Evolutionary conservation across 2,797 vertebrate species (phyloP), one percentile per base, ranked within the genome.

Genomic region (Leptoclinus maculatus): DNA sequence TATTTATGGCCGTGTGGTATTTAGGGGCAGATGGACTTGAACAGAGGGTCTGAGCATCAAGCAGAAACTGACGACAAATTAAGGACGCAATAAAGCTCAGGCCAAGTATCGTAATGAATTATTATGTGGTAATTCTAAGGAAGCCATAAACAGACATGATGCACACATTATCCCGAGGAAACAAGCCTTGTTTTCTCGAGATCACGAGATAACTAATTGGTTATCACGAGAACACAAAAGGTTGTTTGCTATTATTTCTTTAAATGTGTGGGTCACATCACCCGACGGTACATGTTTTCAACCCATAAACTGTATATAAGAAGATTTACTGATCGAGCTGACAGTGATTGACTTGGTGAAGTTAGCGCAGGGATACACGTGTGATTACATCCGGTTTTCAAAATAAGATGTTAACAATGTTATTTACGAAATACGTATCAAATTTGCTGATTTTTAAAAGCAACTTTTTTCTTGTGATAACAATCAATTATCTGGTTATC

Each of bases 1-100:
- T 79, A 63, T 87, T 87, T 73, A 86, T 79, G 76, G 71, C 68
- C 66, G 62, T 21, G 67, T 17, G 41, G 19, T 27, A 8, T 76
- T 88, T 58, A 77, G 64, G 13, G n/a, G 68, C 66, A 54, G 83
- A 80, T 80, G 78, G 68, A 80, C 9, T 47, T 27, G 60, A 66
- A 45, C 27, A 14, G 11, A 41, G 45, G 47, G 39, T 29, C 9
- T 27, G 58, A 45, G 65, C 53, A 71, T 78, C 60, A 83, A 76
- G 19, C 43, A 63, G 36, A 54, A 21, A 38, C 5, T 0, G 5
- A 17, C 23, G 17, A 63, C 56, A 74, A 27, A 64, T 76, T 1
- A 57, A 27, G 59, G 59, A 67, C 57, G 34, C 21, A 57, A 27
- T 66, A 27, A 29, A 32, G 19, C 8, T 41, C 43, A 65, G 23